Base-by-base conservation (phyloP, 1,140 invertebrate species). In the Eciton burchellii region DNA sequence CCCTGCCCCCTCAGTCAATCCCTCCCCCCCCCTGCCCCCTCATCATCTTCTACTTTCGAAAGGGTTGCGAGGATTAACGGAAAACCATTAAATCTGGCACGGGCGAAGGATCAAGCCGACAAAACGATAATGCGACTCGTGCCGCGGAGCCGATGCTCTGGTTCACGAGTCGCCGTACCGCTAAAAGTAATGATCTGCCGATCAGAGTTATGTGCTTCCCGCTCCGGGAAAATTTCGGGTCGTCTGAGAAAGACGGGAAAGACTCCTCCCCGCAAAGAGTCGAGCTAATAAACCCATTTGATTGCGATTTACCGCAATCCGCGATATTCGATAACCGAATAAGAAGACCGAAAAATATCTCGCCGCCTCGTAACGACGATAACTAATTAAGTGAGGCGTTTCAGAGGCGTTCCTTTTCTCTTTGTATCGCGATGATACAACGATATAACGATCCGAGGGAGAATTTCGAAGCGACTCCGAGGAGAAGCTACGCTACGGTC, bases 41-140 rank as follows among this genome's bases (percentile, higher is more conserved):
- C 79, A 77, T 85, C 65, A 66, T 86, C 84, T 71, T 86, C 79
- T 24, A 77, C 79, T 86, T 85, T 74, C 84, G 81, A 60, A 73
- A 60, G 83, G 84, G 83, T 88, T 88, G 86, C 79, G 72, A 59
- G 82, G 68, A 88, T 84, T 87, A 87, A 87, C 71, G 77, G 79
- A 82, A 60, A 87, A 88, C 83, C 84, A 88, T 88, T 88, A 88
- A 87, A 88, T 85, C 86, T 74, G 72, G 77, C 85, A 65, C 81
- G 81, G 86, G 57, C 66, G 82, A 74, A 71, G 70, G 72, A 77
- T 86, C 85, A 59, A 62, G 63, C 63, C 72, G 71, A 77, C 65
- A 85, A 79, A 77, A 73, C 63, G 84, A 83, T 81, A 81, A 83
- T 54, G 81, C 60, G 81, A 83, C 83, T 65, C 81, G 59, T 79